Base-by-base conservation (phyloP, 2,888 invertebrate genomes). In the Asteroscopus sphinx region DNA sequence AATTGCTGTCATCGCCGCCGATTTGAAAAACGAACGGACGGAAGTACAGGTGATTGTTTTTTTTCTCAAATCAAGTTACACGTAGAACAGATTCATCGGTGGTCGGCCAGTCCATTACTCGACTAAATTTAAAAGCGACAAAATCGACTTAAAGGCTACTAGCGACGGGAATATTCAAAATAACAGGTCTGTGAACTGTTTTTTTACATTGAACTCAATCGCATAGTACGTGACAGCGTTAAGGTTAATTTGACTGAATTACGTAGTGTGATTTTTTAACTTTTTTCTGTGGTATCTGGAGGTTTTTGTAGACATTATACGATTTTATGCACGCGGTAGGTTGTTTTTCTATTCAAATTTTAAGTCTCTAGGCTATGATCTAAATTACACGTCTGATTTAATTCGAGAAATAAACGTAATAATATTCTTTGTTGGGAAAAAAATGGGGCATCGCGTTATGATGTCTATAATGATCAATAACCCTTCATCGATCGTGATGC, bases 381-480 rank as follows among this genome's bases (percentile, higher is more conserved):
- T 55, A 80, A 83, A 82, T 81, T 80, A 80, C 72, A 75, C 72
- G 67, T 72, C 71, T 56, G 67, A 59, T 81, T 85, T 81, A 79
- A 82, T 87, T 81, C 77, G 60, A 75, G 75, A 76, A 83, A 84
- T 86, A 84, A 87, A 80, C 77, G 79, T 85, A 84, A 82, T 83
- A 80, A 82, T 82, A 80, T 70, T 80, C 79, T 80, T 83, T 87
- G 80, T 81, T 79, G 64, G 68, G 64, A 79, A 87, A 85, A 73
- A 88, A 87, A 81, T 76, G 66, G 73, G 66, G 79, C 81, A 80
- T 72, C 79, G 77, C 59, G 80, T 85, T 88, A 85, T 87, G 89
- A 90, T 90, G 88, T 87, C 85, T 87, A 88, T 91, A 90, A 92
- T 92, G 88, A 91, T 88, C 88, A 89, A 88, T 90, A 89, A 86